These are phyloP conservation scores for Alexandromys fortis DNA, from an alignment of 2,113 vertebrate species.

Conservation along the genomic window DNA sequence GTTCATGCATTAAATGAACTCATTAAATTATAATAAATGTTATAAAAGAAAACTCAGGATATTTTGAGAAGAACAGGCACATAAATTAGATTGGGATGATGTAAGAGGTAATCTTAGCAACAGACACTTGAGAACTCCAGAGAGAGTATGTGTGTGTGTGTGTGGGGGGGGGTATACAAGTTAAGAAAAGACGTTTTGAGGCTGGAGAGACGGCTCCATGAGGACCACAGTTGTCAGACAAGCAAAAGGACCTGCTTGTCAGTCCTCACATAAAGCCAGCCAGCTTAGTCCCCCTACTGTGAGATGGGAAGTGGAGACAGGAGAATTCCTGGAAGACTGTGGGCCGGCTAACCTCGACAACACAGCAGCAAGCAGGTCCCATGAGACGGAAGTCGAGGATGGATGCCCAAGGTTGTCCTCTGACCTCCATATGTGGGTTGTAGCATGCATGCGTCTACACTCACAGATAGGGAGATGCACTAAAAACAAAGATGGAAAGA, in stretches of 20 bases:
- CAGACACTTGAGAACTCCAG: not conserved
- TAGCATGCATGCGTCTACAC: too few species aligned
- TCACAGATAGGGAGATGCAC: not conserved
- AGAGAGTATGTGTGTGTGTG: not conserved
- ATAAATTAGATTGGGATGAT: not conserved
- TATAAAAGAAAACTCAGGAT: constrained; percentile 2
- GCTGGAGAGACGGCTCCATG: too few species aligned
- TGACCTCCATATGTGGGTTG: not conserved
- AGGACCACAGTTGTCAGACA: not conserved
- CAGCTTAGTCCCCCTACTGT: too few species aligned
- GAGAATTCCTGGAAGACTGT: not conserved
- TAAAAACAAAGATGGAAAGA: not conserved
- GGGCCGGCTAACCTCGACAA: not conserved
- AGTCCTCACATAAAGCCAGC: not conserved
- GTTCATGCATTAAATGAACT: not conserved
- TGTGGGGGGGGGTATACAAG: not conserved
- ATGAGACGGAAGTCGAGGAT: not conserved
- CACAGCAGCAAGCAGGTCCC: not conserved
- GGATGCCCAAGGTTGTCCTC: too few species aligned
- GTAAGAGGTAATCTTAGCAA: not conserved
- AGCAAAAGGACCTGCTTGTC: not conserved
- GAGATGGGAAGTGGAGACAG: not conserved
- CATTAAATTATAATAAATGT: constrained; percentile 10
- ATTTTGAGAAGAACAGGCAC: not conserved
- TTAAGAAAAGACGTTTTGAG: not conserved